Evolutionary conservation across 2,888 invertebrate genomes (phyloP), one percentile per base, ranked within the genome.

Genomic region (Cataglyphis rosenhaueri): DNA sequence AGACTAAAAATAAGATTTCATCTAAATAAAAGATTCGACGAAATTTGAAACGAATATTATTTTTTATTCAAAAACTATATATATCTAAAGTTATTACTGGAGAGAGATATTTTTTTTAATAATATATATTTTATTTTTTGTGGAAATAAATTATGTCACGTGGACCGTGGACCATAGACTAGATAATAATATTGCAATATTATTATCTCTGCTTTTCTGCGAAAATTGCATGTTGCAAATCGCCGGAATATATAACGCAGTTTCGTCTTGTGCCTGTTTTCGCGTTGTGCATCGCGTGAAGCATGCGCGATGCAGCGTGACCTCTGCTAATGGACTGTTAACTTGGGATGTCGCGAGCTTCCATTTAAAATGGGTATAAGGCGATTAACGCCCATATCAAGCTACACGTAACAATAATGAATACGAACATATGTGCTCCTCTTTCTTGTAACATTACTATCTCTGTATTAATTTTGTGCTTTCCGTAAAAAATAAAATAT

Each of bases 361-460:
- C 71, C 78, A 85, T 85, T 84, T 74, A 65, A 83, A 78, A 74
- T 62, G 73, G 82, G 71, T 81, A 79, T 88, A 85, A 88, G 81
- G 59, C 84, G 85, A 86, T 88, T 83, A 83, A 41, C 52, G 25
- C 21, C 70, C 18, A 21, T 32, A 35, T 70, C 59, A 59, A 59
- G 59, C n/a, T 59, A 44, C 32, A 32, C 61, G 61, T 70, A 25
- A 25, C 59, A 70, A 78, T 78, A 78, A 70, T 59, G 9, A 35
- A 44, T 44, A n/a, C 10, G 15, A 21, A 55, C 12, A n/a, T 6
- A n/a, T n/a, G 10, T 25, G n/a, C 48, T 57, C 10, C 29, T 29
- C 41, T 41, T 25, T n/a, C 25, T 41, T n/a, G 0, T 29, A 25
- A n/a, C 15, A 29, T 55, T 55, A n/a, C 4, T 12, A 3, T 44